Conservation (phyloP, 2,888 invertebrate genomes). For the Ecliptopera silaceata region DNA sequence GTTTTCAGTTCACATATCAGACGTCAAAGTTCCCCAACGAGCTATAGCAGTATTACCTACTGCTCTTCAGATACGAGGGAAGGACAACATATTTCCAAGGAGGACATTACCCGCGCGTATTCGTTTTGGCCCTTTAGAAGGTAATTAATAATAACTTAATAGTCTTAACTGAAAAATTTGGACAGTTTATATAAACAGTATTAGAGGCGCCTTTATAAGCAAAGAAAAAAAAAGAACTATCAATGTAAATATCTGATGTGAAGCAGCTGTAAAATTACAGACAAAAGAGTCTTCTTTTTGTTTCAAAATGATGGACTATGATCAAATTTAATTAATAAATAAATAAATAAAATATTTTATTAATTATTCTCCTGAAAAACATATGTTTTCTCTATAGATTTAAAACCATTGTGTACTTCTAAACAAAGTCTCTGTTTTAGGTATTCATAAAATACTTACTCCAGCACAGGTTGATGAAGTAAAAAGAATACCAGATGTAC, state of each 20-base stretch:
- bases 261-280: too few species aligned
- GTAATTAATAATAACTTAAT: slow-evolving; percentile 48
- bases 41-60: slow-evolving; percentile 91
- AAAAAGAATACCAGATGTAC: slow-evolving; percentile 38
- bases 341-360: too few species aligned
- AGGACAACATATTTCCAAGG: slow-evolving; percentile 85
- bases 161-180: too few species aligned
- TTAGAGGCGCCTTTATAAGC: too few species aligned
- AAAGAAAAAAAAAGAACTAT: too few species aligned
- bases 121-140: slow-evolving; percentile 92
- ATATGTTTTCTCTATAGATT: too few species aligned
- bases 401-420: neutral
- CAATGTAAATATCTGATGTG: too few species aligned
- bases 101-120: slow-evolving; percentile 86
- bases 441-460: slow-evolving; percentile 41
- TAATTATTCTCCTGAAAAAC: too few species aligned
- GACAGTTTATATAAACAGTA: too few species aligned
- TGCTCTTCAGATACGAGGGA: slow-evolving; percentile 79
- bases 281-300: too few species aligned
- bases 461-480: slow-evolving; percentile 40
- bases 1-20: slow-evolving; percentile 79
- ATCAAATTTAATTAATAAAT: too few species aligned
- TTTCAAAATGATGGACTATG: too few species aligned
- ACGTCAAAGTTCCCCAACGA: slow-evolving; percentile 87
- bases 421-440: slow-evolving; percentile 38